phyloP scores from a whole-genome alignment of 2,888 invertebrate species.

The Brachynemurus nebulosus region DNA sequence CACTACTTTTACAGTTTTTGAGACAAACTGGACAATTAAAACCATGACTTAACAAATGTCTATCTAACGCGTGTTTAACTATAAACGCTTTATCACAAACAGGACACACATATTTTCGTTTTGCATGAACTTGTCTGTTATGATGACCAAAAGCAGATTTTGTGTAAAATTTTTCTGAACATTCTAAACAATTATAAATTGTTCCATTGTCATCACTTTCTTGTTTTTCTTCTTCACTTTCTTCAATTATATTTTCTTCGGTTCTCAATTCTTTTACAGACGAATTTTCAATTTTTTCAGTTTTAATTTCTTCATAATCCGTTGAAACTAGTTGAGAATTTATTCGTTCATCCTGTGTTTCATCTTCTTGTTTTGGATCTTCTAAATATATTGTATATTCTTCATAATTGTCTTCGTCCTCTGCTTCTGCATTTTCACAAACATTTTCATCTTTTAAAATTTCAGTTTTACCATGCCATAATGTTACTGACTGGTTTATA shows the following conservation, averaged over 20 bases:
- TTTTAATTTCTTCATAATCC: neutral
- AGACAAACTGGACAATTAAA: slow-evolving; percentile 5
- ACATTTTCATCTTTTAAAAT: neutral
- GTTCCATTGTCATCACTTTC: neutral
- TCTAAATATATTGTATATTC: neutral
- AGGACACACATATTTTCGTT: slow-evolving; percentile 4
- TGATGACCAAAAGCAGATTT: neutral
- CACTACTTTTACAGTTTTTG: neutral
- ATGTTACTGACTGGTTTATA: neutral
- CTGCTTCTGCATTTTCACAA: neutral
- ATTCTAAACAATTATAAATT: neutral
- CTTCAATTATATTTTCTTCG: neutral
- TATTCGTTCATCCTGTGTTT: no score
- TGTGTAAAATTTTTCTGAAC: slow-evolving; percentile 1
- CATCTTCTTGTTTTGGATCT: neutral
- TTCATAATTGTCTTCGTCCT: no score
- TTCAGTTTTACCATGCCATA: neutral
- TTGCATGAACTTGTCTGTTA: neutral
- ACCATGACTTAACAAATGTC: slow-evolving; percentile 3
- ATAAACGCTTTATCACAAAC: slow-evolving; percentile 6
- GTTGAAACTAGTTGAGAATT: no score
- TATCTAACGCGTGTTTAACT: slow-evolving; percentile 3
- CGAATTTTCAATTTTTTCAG: neutral
- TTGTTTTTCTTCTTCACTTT: neutral
- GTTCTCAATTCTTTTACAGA: neutral